Percentiles rank a stretch among this genome's conserved stretches.
phyloP scores from a whole-genome alignment of 2,113 vertebrate species.

The Pituophis catenifer region DNA sequence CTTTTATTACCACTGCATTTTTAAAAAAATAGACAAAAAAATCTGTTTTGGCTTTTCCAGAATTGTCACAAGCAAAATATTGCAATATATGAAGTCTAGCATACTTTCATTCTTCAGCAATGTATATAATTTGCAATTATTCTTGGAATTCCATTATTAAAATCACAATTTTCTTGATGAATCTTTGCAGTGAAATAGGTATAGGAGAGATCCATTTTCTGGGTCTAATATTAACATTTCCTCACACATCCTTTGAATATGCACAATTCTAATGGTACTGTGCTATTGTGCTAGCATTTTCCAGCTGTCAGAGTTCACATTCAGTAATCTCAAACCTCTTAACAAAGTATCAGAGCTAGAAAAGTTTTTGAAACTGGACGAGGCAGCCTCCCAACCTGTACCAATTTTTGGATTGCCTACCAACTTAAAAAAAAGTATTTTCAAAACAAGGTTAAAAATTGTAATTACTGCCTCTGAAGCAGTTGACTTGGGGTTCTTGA shows the following conservation, averaged over 20 bases:
- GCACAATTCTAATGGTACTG: neutral
- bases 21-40: neutral
- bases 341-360: neutral
- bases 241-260: neutral
- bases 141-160: neutral
- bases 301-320: neutral
- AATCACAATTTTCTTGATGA: neutral
- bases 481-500: neutral
- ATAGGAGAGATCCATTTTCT: neutral
- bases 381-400: neutral
- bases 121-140: neutral
- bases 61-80: neutral
- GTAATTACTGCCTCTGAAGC: neutral
- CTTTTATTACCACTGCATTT: neutral
- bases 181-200: neutral
- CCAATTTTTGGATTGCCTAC: neutral
- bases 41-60: neutral
- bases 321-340: neutral
- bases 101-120: neutral
- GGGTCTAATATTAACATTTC: neutral
- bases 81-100: neutral
- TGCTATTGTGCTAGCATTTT: neutral
- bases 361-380: neutral
- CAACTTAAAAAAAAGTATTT: neutral
- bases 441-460: neutral